Base-by-base conservation (phyloP, 2,888 invertebrate species). In the Apamea monoglypha region DNA sequence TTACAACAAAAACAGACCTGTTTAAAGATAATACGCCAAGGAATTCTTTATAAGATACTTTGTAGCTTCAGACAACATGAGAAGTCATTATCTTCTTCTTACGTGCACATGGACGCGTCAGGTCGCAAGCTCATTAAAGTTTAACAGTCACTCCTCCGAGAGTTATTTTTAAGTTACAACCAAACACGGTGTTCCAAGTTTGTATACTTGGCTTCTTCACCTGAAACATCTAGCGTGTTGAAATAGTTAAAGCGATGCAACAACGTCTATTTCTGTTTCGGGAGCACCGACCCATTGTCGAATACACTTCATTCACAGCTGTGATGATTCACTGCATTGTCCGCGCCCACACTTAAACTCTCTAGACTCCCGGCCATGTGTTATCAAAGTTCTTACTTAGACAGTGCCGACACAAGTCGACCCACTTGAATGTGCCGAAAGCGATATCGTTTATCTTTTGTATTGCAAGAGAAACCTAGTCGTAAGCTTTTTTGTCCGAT, bases 281-380 rank as follows among this genome's bases (percentile, higher is more conserved):
- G 92, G 95, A 94, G 92, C 95, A 93, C 91, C 93, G 94, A 95
- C 94, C 94, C 91, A 93, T 90, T 93, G 92, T 93, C 93, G 93
- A 91, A 92, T 91, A 94, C 91, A 91, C 90, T 94, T 94, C 93
- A 94, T 94, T 94, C 94, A 94, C 93, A 92, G 91, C 91, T 92
- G 91, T 88, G 89, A 93, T 95, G 95, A 95, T 94, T 96, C 96
- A 95, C 90, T 86, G 91, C 90, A 94, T 95, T 95, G 94, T 95
- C 93, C 91, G 89, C 92, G 91, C 95, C 94, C 92, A 94, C 94
- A 91, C 93, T 91, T 91, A 66, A 87, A 88, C 88, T 90, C 88
- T 90, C 86, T 87, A 88, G 89, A 90, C 89, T 88, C 87, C 84
- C 84, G 84, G 89, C 91, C 92, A 91, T 92, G 90, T 92, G 91